Evolutionary conservation across 2,888 invertebrate genomes (phyloP), one percentile per base, ranked within the genome.

Genomic region (Drosophila kanekoi): DNA sequence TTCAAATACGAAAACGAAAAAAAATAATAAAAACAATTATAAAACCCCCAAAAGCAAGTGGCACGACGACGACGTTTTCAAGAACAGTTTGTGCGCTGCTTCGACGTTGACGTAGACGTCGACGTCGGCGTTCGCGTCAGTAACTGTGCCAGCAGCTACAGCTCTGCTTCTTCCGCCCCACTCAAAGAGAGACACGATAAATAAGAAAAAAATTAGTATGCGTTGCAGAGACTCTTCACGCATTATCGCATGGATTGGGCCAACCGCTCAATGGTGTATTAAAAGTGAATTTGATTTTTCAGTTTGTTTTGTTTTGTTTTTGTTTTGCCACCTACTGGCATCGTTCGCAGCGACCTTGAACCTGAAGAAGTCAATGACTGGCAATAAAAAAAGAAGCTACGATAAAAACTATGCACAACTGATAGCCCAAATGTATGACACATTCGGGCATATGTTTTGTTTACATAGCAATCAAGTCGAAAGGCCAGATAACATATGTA

Each of bases 291-390:
- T 67, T 81, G 60, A 65, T 69, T 59, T 79, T 65, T 38, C 23
- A 57, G 64, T 84, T 85, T 81, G 79, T 81, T 85, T 81, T 83
- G 68, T 51, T 79, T 62, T 56, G 11, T 20, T 4, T 16, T 20
- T 35, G 44, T 38, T 57, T 13, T 11, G 37, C 20, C 72, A 72
- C 67, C 79, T 68, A 79, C 56, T 79, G 79, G 45, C 73, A 72
- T 62, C 52, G 63, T 76, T 79, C 8, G 20, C 14, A 9, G 28
- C 69, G 89, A 77, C 85, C 85, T 86, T 86, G 85, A 86, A 89
- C 85, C 81, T 86, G 85, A 86, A 66, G 35, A 69, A 87, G 85
- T 89, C 87, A 84, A 87, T 81, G 79, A 84, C 81, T 80, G 64
- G 33, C 56, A 53, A 52, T 70, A 60, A 59, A 67, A 69, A 9